Base-by-base conservation (phyloP, 2,888 invertebrate species). In the Mermis nigrescens region DNA sequence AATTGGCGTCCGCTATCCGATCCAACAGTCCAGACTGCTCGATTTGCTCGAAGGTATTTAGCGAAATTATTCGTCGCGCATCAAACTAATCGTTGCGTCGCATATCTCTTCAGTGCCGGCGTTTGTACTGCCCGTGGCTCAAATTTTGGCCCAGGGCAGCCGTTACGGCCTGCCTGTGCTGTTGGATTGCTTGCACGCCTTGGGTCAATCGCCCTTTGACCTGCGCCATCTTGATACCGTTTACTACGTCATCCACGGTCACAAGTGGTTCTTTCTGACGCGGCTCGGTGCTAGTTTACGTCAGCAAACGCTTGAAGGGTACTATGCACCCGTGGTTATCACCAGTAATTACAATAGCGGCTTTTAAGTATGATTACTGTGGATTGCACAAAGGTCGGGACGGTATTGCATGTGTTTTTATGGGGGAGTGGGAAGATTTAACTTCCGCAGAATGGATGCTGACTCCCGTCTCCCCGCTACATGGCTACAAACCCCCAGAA, bases 101-200 rank as follows among this genome's bases (percentile, higher is more conserved):
- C 57, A 57, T 28, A 57, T 57, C 19, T 29, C 57, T n/a, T 57
- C 57, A 15, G 22, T 26, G 26, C 57, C 57, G 27, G 57, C 46
- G 2, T 12, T 19, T 7, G 46, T 57, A 24, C 28, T 57, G 27
- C 57, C 57, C 24, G 46, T 57, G 4, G 15, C 7, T 2, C 3
- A 26, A 3, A 15, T 57, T 45, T 1, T 46, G 2, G 22, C 22
- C 2, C 3, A 46, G 46, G 27, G 57, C 38, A n/a, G 46, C 26
- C 2, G 26, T 22, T 22, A 19, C 15, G 12, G 4, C 4, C 28
- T 46, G 45, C 27, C 45, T 27, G 27, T 15, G 2, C 12, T 57
- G 12, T 19, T 57, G 27, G 57, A 57, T 26, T 45, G 57, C 26
- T 45, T 46, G 3, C 57, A 57, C 46, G 57, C 57, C 4, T 31